Percentiles rank a stretch among this genome's conserved stretches.
These are phyloP conservation scores for Clarias fuscus DNA, from an alignment of 2,797 vertebrate species.

Conservation along the genomic window DNA sequence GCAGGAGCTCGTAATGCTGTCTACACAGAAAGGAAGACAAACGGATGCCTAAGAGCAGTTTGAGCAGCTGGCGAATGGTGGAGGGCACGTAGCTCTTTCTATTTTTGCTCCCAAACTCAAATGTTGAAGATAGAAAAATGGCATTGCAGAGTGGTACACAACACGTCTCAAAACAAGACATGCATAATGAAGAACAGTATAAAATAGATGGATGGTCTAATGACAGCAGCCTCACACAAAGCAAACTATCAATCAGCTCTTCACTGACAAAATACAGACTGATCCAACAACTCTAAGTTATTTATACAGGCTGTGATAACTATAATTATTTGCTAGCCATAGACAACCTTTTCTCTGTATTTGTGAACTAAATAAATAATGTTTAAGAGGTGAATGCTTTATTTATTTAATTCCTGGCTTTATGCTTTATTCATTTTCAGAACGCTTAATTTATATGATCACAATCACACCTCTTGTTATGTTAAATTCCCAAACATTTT, in stretches of 20 bases:
- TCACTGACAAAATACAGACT: background rate
- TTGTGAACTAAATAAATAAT: background rate
- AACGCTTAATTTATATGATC: background rate
- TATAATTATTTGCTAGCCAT: background rate
- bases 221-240: slow-evolving; percentile 52
- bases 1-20: slow-evolving; percentile 25
- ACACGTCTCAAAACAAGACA: background rate
- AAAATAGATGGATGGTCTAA: background rate
- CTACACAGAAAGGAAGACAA: slow-evolving; percentile 38
- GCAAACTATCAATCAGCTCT: slow-evolving; percentile 55
- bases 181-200: background rate
- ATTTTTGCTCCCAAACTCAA: slow-evolving; percentile 9
- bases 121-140: slow-evolving; percentile 14
- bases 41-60: slow-evolving; percentile 26
- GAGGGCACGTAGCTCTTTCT: slow-evolving; percentile 16
- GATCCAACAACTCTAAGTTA: background rate
- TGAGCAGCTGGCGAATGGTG: slow-evolving; percentile 29
- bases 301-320: background rate
- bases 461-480: background rate
- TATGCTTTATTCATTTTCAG: background rate
- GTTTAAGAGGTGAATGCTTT: background rate
- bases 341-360: background rate
- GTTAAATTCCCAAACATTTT: background rate
- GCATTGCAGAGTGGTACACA: slow-evolving; percentile 1
- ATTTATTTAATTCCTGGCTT: background rate